Conservation (phyloP, 2,797 vertebrate species). For the Champsocephalus gunnari region DNA sequence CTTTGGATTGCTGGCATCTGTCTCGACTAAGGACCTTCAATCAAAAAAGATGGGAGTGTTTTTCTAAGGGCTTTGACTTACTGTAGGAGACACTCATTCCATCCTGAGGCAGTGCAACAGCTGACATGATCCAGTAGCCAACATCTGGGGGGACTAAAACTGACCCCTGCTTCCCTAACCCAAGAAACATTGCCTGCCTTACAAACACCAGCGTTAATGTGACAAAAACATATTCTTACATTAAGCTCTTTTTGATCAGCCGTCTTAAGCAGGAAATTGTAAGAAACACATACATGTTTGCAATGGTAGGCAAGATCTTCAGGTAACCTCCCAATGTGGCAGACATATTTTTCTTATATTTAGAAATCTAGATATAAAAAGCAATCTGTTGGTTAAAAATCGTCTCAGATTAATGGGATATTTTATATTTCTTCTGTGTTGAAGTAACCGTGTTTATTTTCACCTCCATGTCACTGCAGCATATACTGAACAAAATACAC, state of each 20-base stretch:
- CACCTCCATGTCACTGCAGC: no score
- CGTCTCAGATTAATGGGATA: background rate
- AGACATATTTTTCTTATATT: background rate
- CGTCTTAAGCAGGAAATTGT: no score
- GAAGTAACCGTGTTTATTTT: no score
- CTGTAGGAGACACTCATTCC: constrained; percentile 7
- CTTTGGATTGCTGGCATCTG: constrained; percentile 64
- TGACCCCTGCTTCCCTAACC: no score
- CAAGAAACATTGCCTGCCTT: no score
- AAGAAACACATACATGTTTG: no score
- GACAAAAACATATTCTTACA: no score
- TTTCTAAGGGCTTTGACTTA: no score
- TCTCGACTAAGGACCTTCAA: constrained; percentile 58
- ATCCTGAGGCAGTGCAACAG: constrained; percentile 29
- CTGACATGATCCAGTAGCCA: background rate
- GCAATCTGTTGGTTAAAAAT: background rate
- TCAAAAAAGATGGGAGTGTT: constrained; percentile 34
- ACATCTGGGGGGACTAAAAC: no score
- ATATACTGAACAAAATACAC: no score
- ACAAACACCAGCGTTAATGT: no score
- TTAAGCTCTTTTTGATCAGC: no score
- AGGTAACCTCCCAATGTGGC: background rate
- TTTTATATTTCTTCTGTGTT: background rate
- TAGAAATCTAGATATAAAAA: background rate
- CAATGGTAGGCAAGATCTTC: background rate